These are phyloP conservation scores for Amyelois transitella DNA, from an alignment of 1,140 invertebrate species.

Conservation along the genomic window DNA sequence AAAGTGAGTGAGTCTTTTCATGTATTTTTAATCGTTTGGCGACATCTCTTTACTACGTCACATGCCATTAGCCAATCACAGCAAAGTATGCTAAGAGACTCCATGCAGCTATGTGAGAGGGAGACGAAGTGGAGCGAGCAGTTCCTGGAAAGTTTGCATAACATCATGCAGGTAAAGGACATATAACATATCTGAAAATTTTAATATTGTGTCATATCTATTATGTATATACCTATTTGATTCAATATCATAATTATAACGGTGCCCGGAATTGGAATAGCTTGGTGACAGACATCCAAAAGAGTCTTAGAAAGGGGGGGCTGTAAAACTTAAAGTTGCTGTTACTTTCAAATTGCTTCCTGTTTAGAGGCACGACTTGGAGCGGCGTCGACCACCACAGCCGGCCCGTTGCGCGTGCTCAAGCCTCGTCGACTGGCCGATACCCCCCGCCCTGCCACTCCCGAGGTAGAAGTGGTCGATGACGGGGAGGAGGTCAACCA, in stretches of 20 bases:
- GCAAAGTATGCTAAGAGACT: too few relatives aligned
- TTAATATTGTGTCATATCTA: too few relatives aligned
- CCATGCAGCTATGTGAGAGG: conserved; percentile 71
- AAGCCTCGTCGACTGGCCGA: conserved; percentile 23
- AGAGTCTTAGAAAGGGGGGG: not conserved
- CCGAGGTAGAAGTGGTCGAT: conserved; percentile 71
- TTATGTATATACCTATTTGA: too few relatives aligned
- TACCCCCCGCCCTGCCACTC: conserved; percentile 65
- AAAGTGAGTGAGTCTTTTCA: conserved; percentile 57
- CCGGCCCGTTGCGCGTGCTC: conserved; percentile 50
- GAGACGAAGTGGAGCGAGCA: conserved; percentile 79
- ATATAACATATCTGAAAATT: too few relatives aligned
- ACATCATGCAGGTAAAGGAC: too few relatives aligned
- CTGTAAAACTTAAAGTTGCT: not conserved
- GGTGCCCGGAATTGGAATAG: not conserved
- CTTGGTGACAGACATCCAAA: not conserved
- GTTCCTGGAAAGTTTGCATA: conserved; percentile 75
- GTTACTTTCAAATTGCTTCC: conserved; percentile 1
- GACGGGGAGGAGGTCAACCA: conserved; percentile 75
- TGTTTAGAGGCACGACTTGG: conserved; percentile 50
- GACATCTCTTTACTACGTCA: too few relatives aligned
- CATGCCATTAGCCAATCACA: too few relatives aligned
- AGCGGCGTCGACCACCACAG: conserved; percentile 29
- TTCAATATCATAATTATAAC: too few relatives aligned
- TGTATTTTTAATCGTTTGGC: too few relatives aligned